Evolutionary conservation across 92 coral and sea anemone species (phyloP).

Genomic region (Epizoanthus ramosus): DNA sequence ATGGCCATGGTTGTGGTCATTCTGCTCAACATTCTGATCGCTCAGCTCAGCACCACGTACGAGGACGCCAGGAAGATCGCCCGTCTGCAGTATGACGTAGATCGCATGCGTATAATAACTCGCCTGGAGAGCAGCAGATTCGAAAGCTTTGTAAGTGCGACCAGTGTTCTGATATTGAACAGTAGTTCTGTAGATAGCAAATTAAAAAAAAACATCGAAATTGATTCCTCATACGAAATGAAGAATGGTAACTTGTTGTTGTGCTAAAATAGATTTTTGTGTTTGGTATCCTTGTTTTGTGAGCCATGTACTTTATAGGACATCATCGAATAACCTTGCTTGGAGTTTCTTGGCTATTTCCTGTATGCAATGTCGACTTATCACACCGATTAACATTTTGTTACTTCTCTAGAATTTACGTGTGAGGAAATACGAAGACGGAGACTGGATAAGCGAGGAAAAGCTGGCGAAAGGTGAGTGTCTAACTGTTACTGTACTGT

Average conservation of each 20-base stretch:
- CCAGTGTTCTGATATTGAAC: no score
- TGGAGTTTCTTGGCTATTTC: no score
- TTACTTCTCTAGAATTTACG: constrained; percentile 49
- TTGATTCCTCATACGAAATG: no score
- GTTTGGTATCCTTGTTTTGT: no score
- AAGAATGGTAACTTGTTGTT: no score
- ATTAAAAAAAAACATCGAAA: no score
- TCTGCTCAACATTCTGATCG: constrained; percentile 70
- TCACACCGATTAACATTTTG: background rate
- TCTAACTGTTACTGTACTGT: no score
- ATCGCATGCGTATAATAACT: constrained; percentile 66
- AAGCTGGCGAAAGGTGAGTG: constrained; percentile 55
- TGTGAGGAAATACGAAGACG: constrained; percentile 50
- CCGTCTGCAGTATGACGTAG: constrained; percentile 68
- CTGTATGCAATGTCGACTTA: no score
- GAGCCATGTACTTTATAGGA: no score
- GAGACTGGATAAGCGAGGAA: constrained; percentile 56
- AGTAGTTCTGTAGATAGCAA: no score
- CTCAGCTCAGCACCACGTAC: constrained; percentile 75
- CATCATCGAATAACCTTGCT: no score
- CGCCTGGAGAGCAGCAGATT: constrained; percentile 72
- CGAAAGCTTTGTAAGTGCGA: constrained; percentile 48
- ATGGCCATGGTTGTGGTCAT: constrained; percentile 78
- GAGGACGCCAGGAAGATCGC: constrained; percentile 74
- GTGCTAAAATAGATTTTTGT: no score